phyloP scores from a whole-genome alignment of 30 jellyfish, hydroid and myxozoan species.

The Clytia hemisphaerica region DNA sequence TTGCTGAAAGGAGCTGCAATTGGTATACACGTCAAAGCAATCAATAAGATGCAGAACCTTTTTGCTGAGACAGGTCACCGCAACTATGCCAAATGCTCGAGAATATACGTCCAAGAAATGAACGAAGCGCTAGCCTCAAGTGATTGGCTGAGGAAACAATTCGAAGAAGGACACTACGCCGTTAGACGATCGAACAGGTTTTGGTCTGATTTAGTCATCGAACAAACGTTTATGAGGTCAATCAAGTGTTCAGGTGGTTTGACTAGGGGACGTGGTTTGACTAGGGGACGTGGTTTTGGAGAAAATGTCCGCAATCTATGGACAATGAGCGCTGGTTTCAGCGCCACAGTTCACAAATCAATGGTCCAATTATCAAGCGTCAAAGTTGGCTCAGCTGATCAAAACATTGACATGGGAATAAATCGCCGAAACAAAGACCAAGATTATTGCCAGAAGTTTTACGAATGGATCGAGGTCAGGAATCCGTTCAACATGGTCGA shows the following conservation, averaged over 20 bases:
- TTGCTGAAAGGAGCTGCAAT: no score
- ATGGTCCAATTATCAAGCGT: not conserved
- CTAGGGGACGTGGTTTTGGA: slow-evolving; percentile 4
- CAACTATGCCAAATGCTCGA: slow-evolving; percentile 5
- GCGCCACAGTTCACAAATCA: not conserved
- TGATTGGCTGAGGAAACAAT: slow-evolving; percentile 5
- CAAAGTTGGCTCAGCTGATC: not conserved
- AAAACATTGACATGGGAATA: not conserved
- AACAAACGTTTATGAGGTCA: slow-evolving; percentile 4
- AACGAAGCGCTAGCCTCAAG: not conserved
- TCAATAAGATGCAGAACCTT: not conserved
- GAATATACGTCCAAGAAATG: slow-evolving; percentile 11
- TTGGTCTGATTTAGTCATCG: slow-evolving; percentile 12
- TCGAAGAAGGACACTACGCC: not conserved
- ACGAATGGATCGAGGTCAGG: not conserved
- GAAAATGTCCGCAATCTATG: slow-evolving; percentile 9
- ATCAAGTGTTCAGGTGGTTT: not conserved
- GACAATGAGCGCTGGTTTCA: not conserved
- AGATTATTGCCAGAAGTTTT: not conserved
- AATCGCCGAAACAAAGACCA: not conserved
- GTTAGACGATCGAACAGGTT: slow-evolving; percentile 4
- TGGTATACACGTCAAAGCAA: slow-evolving; percentile 5
- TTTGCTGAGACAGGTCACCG: slow-evolving; percentile 14
- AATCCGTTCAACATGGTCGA: not conserved
- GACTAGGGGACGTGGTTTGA: not conserved